These are phyloP conservation scores for Whitmania pigra DNA, from an alignment of 1,140 invertebrate genomes.

Conservation along the genomic window DNA sequence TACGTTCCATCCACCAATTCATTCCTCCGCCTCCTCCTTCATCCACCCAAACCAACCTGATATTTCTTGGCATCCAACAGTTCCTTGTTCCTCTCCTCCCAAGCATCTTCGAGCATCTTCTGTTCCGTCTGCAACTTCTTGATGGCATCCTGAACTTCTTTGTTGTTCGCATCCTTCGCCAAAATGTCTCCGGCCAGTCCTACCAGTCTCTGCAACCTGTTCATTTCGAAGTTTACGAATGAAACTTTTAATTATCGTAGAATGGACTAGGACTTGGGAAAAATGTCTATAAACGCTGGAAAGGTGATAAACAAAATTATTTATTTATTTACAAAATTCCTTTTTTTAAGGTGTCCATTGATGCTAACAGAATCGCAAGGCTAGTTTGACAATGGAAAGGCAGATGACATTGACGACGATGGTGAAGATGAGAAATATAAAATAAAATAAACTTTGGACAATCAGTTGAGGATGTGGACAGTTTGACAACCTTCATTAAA, in stretches of 20 bases:
- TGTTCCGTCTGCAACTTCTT: slow-evolving; percentile 62
- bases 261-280: neutral
- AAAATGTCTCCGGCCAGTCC: slow-evolving; percentile 44
- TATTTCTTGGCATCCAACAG: slow-evolving; percentile 91
- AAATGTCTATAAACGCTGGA: no score
- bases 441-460: no score
- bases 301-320: neutral
- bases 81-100: slow-evolving; percentile 82
- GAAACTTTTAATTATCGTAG: neutral
- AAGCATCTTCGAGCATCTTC: slow-evolving; percentile 57
- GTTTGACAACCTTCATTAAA: neutral
- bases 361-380: no score
- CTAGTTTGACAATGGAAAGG: no score
- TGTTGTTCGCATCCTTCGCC: slow-evolving; percentile 37
- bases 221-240: neutral
- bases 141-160: slow-evolving; percentile 45
- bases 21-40: slow-evolving; percentile 41
- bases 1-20: slow-evolving; percentile 49
- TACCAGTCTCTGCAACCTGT: slow-evolving; percentile 47
- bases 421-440: no score
- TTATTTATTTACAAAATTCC: neutral
- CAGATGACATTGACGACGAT: no score
- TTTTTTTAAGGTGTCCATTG: no score
- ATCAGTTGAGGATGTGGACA: no score
- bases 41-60: slow-evolving; percentile 69